Conservation (phyloP, 1,140 invertebrate species). For the Philotrypesis tridentata region DNA sequence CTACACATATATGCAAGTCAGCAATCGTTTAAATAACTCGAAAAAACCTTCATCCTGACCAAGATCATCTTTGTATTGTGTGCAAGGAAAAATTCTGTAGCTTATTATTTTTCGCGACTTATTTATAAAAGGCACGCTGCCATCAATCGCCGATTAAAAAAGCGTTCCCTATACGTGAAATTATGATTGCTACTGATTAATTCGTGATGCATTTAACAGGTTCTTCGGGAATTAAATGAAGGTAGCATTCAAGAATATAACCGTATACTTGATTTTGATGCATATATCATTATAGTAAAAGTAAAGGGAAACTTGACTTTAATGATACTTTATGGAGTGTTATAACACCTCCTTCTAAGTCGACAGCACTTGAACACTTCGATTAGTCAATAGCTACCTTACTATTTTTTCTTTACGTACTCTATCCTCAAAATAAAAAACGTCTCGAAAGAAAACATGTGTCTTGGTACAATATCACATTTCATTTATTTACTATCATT, state of each 20-base stretch:
- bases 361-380: neutral
- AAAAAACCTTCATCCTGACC: constrained; percentile 6
- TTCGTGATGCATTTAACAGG: neutral
- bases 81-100: neutral
- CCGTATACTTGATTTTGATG: neutral
- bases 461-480: neutral
- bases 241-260: neutral
- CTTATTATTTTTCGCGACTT: neutral
- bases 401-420: too few species aligned
- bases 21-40: neutral
- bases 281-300: neutral
- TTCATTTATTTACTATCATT: neutral
- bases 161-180: neutral
- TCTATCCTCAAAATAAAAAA: neutral
- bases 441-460: neutral
- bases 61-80: neutral
- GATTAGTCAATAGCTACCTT: too few species aligned
- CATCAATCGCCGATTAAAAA: neutral
- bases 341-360: neutral
- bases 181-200: neutral
- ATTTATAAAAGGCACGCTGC: neutral
- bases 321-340: neutral
- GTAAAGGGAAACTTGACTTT: neutral
- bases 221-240: neutral
- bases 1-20: neutral